Evolutionary conservation across 2,888 invertebrate species (phyloP), one percentile per base, ranked within the genome.

Genomic region (Glaucopsyche alexis): DNA sequence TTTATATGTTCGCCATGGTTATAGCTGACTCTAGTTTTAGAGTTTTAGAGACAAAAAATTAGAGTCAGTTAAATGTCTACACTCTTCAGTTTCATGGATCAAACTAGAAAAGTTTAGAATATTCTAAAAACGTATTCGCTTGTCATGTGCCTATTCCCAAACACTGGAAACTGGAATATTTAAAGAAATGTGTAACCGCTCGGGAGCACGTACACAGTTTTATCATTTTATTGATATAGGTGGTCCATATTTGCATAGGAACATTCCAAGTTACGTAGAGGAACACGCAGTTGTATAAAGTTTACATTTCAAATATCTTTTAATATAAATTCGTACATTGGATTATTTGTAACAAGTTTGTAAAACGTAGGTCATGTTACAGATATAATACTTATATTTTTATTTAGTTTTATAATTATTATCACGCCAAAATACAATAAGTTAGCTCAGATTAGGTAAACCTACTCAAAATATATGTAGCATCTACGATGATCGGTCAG

Each of bases 271-370:
- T 38, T 60, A 55, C 55, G 19, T 55, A 55, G 19, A 9, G 9
- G 42, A 7, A 8, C 42, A 42, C 42, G 7, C 60, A 71, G 73
- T 67, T 71, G 66, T 52, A 67, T 71, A 72, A 64, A 72, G 55
- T 74, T 73, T 75, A 71, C 29, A 29, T 60, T 38, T 60, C 29
- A 38, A 60, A 60, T 60, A 38, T 60, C 14, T 11, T 60, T 60
- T 13, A 60, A 52, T 19, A 19, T 19, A 11, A 55, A 55, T 29
- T 9, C 11, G 19, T 19, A 55, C 19, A 16, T 52, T 50, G 50
- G 11, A 14, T 13, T 49, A 49, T 49, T 49, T 49, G 5, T 4
- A 6, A 45, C 7, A n/a, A n/a, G 45, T 45, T 49, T 49, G 5
- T 49, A 49, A 42, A 42, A 42, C 42, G 6, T 42, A 40, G 3